Conservation (phyloP, 2,113 vertebrate genomes). For the Heterochromis multidens region DNA sequence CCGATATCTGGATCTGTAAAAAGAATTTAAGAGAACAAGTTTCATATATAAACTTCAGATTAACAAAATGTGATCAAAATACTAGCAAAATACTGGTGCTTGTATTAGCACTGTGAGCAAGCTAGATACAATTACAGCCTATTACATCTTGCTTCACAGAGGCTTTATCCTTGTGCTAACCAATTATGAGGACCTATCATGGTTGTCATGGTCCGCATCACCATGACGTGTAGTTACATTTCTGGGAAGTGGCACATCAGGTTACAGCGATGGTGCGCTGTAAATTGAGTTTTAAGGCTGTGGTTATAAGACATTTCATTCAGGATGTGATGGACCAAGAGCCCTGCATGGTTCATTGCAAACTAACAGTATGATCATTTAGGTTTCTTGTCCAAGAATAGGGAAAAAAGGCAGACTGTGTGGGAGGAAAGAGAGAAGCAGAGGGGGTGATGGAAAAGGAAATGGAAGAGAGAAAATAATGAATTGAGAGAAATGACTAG, state of each 20-base stretch:
- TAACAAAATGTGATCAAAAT: not conserved
- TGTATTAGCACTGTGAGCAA: not conserved
- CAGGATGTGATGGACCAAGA: not conserved
- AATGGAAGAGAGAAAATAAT: not conserved
- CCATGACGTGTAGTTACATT: not conserved
- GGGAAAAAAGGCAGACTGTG: fast-evolving
- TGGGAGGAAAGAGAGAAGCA: not conserved
- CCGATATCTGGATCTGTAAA: not conserved
- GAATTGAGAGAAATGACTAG: not conserved
- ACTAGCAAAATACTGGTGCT: not conserved
- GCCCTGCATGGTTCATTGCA: not conserved
- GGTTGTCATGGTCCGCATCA: not conserved
- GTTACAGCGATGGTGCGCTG: not conserved
- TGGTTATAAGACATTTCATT: not conserved
- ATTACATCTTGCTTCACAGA: not conserved
- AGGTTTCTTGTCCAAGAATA: not conserved
- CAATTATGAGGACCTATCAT: not conserved
- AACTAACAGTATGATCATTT: not conserved
- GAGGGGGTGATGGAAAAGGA: not conserved
- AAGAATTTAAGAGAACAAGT: not conserved
- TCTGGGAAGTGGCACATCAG: not conserved
- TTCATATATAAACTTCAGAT: not conserved
- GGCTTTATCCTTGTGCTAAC: not conserved
- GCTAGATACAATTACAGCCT: not conserved
- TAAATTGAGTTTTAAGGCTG: not conserved